Conservation (phyloP, 2,888 invertebrate species). For the Netelia melanura region DNA sequence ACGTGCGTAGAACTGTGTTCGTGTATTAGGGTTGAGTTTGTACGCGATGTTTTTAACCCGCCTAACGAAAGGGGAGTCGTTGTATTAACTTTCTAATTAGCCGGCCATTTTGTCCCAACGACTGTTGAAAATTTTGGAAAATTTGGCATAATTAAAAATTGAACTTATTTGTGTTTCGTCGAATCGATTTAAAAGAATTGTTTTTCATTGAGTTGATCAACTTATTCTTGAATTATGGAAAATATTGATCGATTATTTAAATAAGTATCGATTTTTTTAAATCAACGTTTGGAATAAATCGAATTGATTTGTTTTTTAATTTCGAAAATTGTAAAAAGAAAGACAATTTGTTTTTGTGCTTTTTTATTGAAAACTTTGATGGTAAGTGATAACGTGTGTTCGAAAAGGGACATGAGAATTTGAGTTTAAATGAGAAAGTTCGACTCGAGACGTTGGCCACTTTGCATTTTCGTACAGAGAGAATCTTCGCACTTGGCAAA, state of each 20-base stretch:
- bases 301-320: neutral
- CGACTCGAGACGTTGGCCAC: slow-evolving; percentile 41
- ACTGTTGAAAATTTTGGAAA: too few species aligned
- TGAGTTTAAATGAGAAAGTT: neutral
- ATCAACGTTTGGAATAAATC: neutral
- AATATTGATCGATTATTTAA: too few species aligned
- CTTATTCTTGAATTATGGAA: too few species aligned
- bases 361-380: too few species aligned
- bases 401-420: too few species aligned
- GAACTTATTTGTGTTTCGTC: too few species aligned
- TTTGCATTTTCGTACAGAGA: slow-evolving; percentile 45
- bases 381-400: too few species aligned
- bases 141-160: too few species aligned
- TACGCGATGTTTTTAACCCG: neutral
- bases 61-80: neutral
- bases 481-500: slow-evolving; percentile 68
- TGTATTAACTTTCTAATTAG: neutral
- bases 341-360: neutral
- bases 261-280: too few species aligned
- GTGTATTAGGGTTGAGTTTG: neutral
- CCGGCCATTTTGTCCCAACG: too few species aligned
- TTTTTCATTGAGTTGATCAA: too few species aligned
- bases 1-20: slow-evolving; percentile 27
- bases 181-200: too few species aligned
- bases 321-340: neutral